phyloP scores from a whole-genome alignment of 2,888 invertebrate species.

The Drosophila conformis region DNA sequence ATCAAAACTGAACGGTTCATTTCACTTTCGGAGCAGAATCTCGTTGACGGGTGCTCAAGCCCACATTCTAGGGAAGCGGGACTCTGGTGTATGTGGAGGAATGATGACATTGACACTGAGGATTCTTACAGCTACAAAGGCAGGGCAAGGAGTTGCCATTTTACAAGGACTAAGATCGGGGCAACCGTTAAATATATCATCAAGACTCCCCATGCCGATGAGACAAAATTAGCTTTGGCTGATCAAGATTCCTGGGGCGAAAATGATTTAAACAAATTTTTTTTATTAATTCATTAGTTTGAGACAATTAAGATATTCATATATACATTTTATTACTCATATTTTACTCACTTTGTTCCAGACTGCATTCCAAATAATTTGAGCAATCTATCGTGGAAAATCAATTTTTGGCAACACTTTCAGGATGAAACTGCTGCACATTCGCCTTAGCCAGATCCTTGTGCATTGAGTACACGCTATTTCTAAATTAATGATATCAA shows the following conservation, averaged over 20 bases:
- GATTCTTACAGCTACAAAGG: neutral
- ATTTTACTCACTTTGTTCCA: slow-evolving; percentile 77
- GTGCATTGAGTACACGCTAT: slow-evolving; percentile 85
- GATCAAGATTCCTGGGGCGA: too few relatives aligned
- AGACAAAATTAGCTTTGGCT: too few relatives aligned
- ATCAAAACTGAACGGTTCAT: slow-evolving; percentile 6
- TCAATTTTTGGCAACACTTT: slow-evolving; percentile 82
- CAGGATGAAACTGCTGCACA: slow-evolving; percentile 88
- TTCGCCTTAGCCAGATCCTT: slow-evolving; percentile 89
- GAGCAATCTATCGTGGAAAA: slow-evolving; percentile 76
- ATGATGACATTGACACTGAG: neutral
- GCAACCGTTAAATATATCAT: slow-evolving; percentile 85
- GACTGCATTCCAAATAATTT: slow-evolving; percentile 79
- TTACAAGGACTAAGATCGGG: neutral
- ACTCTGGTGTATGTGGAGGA: too few relatives aligned
- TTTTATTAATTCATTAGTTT: too few relatives aligned
- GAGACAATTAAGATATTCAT: too few relatives aligned
- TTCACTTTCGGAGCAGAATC: slow-evolving; percentile 22
- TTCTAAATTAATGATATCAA: too few relatives aligned
- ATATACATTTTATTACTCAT: too few relatives aligned
- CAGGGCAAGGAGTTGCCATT: neutral
- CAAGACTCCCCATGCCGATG: too few relatives aligned
- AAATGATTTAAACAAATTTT: too few relatives aligned
- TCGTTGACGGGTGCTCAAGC: slow-evolving; percentile 19
- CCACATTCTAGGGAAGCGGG: too few relatives aligned